These are phyloP conservation scores for Labia minor DNA, from an alignment of 2,888 invertebrate species.

Conservation along the genomic window DNA sequence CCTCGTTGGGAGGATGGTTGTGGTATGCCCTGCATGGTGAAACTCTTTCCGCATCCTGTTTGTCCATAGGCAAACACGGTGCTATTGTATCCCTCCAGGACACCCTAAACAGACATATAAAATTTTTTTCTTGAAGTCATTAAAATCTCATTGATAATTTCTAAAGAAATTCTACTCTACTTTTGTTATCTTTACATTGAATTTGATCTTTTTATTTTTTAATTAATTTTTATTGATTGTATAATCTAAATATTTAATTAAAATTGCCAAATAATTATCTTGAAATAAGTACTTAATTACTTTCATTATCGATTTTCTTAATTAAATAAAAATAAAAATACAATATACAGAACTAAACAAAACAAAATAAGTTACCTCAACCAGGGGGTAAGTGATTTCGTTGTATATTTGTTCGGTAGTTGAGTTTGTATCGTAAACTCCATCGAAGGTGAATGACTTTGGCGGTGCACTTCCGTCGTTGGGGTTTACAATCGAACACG, in stretches of 20 bases:
- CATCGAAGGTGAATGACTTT: slow-evolving; percentile 73
- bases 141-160: slow-evolving; percentile 37
- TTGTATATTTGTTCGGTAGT: slow-evolving; percentile 79
- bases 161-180: slow-evolving; percentile 31
- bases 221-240: too few species aligned
- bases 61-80: slow-evolving; percentile 91
- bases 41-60: slow-evolving; percentile 84
- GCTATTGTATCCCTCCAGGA: slow-evolving; percentile 83
- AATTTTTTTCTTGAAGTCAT: slow-evolving; percentile 27
- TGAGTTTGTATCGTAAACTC: slow-evolving; percentile 63
- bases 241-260: background rate
- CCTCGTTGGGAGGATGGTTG: slow-evolving; percentile 43
- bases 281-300: background rate
- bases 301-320: background rate
- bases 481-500: slow-evolving; percentile 49
- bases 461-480: slow-evolving; percentile 47
- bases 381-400: slow-evolving; percentile 71
- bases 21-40: slow-evolving; percentile 71
- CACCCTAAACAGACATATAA: slow-evolving; percentile 47
- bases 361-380: slow-evolving; percentile 63
- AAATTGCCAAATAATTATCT: background rate
- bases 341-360: too few species aligned
- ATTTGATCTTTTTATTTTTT: too few species aligned
- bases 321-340: too few species aligned
- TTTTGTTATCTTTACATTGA: too few species aligned